A percentile compares a stretch with the other conserved stretches of the same genome.
These are phyloP conservation scores for Hipparchia sbordonii DNA, from an alignment of 2,888 invertebrate genomes.

Conservation along the genomic window DNA sequence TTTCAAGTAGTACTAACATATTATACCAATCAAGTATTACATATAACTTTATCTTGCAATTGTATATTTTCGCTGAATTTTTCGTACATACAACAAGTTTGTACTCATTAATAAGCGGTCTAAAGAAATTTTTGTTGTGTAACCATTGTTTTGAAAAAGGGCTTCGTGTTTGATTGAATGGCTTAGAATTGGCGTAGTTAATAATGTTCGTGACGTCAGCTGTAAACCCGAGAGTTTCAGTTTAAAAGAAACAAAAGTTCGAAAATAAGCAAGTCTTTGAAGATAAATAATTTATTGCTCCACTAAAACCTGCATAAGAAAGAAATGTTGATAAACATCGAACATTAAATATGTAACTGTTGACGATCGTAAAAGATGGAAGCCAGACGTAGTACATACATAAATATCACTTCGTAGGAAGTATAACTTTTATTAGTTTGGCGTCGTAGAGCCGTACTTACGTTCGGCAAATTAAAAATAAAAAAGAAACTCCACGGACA, in stretches of 20 bases:
- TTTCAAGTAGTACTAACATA: too few species aligned
- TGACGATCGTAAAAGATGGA: slow-evolving; percentile 79
- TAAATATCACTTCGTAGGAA: slow-evolving; percentile 77
- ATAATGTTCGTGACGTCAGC: slow-evolving; percentile 66
- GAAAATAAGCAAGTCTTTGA: slow-evolving; percentile 80
- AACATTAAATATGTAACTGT: slow-evolving; percentile 83
- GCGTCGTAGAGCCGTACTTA: slow-evolving; percentile 62
- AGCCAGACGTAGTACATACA: slow-evolving; percentile 73
- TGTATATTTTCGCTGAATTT: too few species aligned
- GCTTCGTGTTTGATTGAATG: background rate
- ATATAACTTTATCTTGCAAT: too few species aligned
- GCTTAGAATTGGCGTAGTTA: slow-evolving; percentile 55
- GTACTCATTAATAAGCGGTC: background rate
- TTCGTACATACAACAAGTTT: background rate
- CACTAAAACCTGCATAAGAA: slow-evolving; percentile 82
- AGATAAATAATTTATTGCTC: slow-evolving; percentile 79
- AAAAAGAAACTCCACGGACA: slow-evolving; percentile 69
- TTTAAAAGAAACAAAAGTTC: slow-evolving; percentile 73
- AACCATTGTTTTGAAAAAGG: background rate
- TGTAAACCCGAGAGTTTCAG: slow-evolving; percentile 57
- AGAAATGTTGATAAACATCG: slow-evolving; percentile 83
- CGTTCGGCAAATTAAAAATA: slow-evolving; percentile 68
- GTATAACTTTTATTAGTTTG: slow-evolving; percentile 70
- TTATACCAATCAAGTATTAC: too few species aligned
- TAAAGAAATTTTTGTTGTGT: background rate